Percentiles rank a stretch among this genome's conserved stretches.
These are phyloP conservation scores for Steinernema feltiae DNA, from an alignment of 1,140 invertebrate genomes.

Conservation along the genomic window DNA sequence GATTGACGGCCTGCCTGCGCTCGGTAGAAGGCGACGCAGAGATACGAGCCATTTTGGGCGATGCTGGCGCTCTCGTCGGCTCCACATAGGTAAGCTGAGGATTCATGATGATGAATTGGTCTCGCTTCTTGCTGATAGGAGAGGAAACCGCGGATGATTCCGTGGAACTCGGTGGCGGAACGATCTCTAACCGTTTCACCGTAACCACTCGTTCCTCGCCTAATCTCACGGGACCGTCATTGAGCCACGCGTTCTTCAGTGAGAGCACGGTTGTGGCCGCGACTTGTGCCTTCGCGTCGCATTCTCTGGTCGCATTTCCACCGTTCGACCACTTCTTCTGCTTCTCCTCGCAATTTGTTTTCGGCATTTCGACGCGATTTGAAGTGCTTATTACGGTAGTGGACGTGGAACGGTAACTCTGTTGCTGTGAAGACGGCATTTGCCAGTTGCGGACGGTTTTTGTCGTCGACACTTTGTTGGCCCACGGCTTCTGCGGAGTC, in stretches of 20 bases:
- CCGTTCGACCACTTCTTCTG: background rate
- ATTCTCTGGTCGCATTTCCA: background rate
- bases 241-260: background rate
- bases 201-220: background rate
- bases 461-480: background rate
- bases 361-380: background rate
- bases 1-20: no score
- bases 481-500: background rate
- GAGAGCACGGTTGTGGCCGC: background rate
- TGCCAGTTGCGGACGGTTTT: background rate
- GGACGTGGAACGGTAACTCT: background rate
- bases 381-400: background rate
- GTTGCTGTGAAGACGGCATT: background rate
- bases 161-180: background rate
- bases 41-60: background rate
- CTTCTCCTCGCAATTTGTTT: background rate
- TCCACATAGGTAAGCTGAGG: background rate
- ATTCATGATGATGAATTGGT: background rate
- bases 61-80: background rate
- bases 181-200: background rate
- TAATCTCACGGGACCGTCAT: background rate
- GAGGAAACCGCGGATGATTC: constrained; percentile 5
- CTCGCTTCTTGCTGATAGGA: background rate
- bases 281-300: background rate
- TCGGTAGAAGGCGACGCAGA: no score